Evolutionary conservation across 2,113 vertebrate species (phyloP), one percentile per base, ranked within the genome.

Genomic region (Thalassarche chlororhynchos): DNA sequence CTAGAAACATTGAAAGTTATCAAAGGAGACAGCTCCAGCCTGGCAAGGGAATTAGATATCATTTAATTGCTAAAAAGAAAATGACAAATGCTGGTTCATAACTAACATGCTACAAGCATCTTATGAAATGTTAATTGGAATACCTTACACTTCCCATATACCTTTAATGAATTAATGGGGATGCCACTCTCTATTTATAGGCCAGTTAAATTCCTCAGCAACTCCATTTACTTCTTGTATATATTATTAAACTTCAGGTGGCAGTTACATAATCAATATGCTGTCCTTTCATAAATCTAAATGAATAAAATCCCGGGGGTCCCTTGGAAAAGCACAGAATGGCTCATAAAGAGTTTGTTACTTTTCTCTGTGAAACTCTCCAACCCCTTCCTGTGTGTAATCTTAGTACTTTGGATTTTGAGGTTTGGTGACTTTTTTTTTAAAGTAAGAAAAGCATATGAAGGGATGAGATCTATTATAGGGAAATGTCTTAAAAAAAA

Each of bases 71-170:
- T 96, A 89, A 94, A 95, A 96, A 92, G 93, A 95, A 98, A 98
- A 97, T 97, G 96, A 98, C 97, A 98, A 97, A 98, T 98, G 97
- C 81, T 64, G 78, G 84, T 96, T 98, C 90, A 89, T 97, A 97
- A 97, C 97, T 93, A 98, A 97, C 90, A 94, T 51, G 81, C 91
- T 97, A 74, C 91, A 97, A 91, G 95, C 90, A 94, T 92, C 93
- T 97, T 97, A 96, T 97, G 91, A 97, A 97, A 97, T 78, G 95
- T 96, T 98, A 98, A 98, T 97, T 98, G 96, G 95, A 97, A 97
- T 97, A 97, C 10, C 84, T 95, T 98, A 92, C 93, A 90, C 55
- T 96, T 95, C 84, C 74, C 92, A 80, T 94, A 97, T 74, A 96
- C 96, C 84, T 96, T 97, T 97, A 98, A 97, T 98, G 97, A 97